phyloP scores from a whole-genome alignment of 1,140 invertebrate genomes.

The Zaprionus davidi region DNA sequence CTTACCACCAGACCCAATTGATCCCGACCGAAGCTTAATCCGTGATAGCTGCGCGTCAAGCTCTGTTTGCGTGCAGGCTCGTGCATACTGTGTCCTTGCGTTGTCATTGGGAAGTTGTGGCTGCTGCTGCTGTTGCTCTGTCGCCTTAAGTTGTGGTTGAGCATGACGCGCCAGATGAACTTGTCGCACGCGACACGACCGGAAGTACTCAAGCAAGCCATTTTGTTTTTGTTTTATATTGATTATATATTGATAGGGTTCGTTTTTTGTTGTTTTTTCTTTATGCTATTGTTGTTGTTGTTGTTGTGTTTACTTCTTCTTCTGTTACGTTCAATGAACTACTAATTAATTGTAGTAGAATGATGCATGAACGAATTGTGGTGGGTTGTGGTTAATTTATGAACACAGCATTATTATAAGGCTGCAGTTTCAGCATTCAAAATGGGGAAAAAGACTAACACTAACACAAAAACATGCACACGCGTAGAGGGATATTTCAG shows the following conservation, averaged over 20 bases:
- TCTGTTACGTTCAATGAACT: conserved; percentile 1
- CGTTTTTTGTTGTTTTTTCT: conserved; percentile 10
- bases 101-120: background rate
- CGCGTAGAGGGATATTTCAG: conserved; percentile 4
- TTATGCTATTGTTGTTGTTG: background rate
- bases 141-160: conserved; percentile 39
- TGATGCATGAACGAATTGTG: conserved; percentile 15
- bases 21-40: conserved; percentile 71
- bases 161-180: conserved; percentile 64
- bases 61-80: conserved; percentile 27
- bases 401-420: conserved; percentile 49
- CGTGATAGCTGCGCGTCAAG: conserved; percentile 61
- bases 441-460: conserved; percentile 11
- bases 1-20: conserved; percentile 70
- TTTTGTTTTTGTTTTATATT: conserved; percentile 46
- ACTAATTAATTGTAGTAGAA: conserved; percentile 6
- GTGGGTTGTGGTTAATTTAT: conserved; percentile 17
- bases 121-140: conserved; percentile 23
- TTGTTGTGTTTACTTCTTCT: conserved; percentile 7
- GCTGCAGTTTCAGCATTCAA: conserved; percentile 33
- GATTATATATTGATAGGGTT: conserved; percentile 1
- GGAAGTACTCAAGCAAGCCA: conserved; percentile 82
- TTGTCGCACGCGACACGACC: conserved; percentile 78
- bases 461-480: conserved; percentile 22
- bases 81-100: conserved; percentile 12